A percentile compares a stretch with the other conserved stretches of the same genome.
Evolutionary conservation across 92 coral and sea anemone genomes (phyloP).

Genomic region (Galaxea fascicularis): DNA sequence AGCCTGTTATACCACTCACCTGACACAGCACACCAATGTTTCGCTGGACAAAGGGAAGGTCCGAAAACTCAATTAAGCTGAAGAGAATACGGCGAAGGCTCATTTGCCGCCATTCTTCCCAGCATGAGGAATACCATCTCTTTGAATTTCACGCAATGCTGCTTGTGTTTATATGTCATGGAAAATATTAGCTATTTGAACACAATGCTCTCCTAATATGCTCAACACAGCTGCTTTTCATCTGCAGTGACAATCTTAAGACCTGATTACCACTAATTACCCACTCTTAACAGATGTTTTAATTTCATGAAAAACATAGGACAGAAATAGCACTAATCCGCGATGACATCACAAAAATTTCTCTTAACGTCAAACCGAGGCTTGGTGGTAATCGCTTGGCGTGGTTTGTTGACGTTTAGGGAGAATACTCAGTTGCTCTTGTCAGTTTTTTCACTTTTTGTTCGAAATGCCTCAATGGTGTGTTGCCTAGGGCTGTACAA

Average conservation of each 20-base stretch:
- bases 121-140: no score
- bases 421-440: not conserved
- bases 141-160: not conserved
- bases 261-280: not conserved
- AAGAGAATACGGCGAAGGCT: constrained; percentile 10
- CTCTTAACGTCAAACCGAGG: constrained; percentile 23
- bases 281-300: not conserved
- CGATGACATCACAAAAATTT: constrained; percentile 13
- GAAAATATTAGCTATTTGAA: no score
- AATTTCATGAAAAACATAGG: not conserved
- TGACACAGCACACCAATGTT: constrained; percentile 21
- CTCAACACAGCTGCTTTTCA: not conserved
- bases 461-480: constrained; percentile 27
- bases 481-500: constrained; percentile 34
- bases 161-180: no score
- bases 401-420: constrained; percentile 8
- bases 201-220: not conserved
- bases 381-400: constrained; percentile 38
- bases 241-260: not conserved
- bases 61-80: constrained; percentile 1
- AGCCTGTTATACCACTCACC: constrained; percentile 12
- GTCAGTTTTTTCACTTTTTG: not conserved
- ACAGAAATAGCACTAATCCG: constrained; percentile 20
- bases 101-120: not conserved
- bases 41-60: not conserved